Conservation (phyloP, 2,113 vertebrate species). For the Callionymus lyra region DNA sequence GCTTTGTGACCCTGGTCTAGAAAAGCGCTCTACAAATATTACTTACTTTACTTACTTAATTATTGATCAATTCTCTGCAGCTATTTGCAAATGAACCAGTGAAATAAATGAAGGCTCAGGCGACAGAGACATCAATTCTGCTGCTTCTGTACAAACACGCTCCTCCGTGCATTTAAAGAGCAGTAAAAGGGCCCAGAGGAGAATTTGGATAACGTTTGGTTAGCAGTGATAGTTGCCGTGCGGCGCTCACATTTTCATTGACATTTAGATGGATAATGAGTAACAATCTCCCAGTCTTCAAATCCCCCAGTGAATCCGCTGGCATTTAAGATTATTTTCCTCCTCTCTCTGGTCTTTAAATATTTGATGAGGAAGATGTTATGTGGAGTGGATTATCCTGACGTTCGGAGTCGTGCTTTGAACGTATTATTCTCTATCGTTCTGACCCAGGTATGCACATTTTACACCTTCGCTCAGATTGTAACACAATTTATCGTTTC, state of each 20-base stretch:
- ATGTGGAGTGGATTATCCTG: slow-evolving; percentile 39
- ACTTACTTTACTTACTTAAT: too few relatives aligned
- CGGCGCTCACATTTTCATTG: slow-evolving; percentile 26
- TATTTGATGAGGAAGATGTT: slow-evolving; percentile 55
- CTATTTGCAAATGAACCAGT: too few relatives aligned
- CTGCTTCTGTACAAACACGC: background rate
- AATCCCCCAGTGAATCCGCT: slow-evolving; percentile 39
- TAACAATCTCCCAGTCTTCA: slow-evolving; percentile 35
- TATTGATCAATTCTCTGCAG: too few relatives aligned
- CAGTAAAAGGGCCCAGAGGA: slow-evolving; percentile 25
- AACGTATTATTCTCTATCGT: slow-evolving; percentile 18
- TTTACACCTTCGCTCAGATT: too few relatives aligned
- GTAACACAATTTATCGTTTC: too few relatives aligned
- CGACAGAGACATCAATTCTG: too few relatives aligned
- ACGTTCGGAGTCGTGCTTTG: slow-evolving; percentile 16
- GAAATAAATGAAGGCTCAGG: too few relatives aligned
- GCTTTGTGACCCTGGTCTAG: too few relatives aligned
- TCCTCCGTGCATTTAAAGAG: slow-evolving; percentile 20
- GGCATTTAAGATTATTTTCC: slow-evolving; percentile 49
- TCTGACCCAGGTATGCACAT: slow-evolving; percentile 2
- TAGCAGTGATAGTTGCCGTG: slow-evolving; percentile 4
- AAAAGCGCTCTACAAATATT: too few relatives aligned
- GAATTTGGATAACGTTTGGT: slow-evolving; percentile 16
- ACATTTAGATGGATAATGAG: slow-evolving; percentile 50
- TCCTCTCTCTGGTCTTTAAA: slow-evolving; percentile 37